Evolutionary conservation across 2,797 vertebrate genomes (phyloP).

Genomic region (Threskiornis aethiopicus): DNA sequence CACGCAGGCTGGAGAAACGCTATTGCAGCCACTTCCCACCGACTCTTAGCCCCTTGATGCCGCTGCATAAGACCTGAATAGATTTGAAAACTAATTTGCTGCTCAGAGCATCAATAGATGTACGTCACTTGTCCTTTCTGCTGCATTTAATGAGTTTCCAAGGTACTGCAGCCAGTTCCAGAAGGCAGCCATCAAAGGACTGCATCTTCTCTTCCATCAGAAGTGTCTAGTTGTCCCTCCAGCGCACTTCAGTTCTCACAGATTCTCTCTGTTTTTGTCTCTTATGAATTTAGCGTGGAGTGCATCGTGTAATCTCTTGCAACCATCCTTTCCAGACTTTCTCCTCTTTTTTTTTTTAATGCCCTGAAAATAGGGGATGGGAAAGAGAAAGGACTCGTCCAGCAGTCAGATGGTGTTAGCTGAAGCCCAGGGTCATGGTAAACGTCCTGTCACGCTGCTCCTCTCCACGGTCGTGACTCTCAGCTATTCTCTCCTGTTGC

Average conservation of each 20-base stretch:
- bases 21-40: accelerated
- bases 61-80: background rate
- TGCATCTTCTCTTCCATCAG: background rate
- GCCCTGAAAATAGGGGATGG: background rate
- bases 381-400: background rate
- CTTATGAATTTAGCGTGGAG: background rate
- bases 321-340: background rate
- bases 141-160: constrained; percentile 58
- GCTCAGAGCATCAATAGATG: constrained; percentile 32
- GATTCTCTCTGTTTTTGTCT: background rate
- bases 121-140: constrained; percentile 53
- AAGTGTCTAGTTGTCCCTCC: background rate
- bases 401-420: background rate
- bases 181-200: constrained; percentile 47
- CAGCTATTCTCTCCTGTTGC: background rate
- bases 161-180: constrained; percentile 40
- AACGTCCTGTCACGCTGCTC: background rate
- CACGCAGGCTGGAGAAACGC: accelerated
- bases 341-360: background rate
- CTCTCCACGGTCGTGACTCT: background rate
- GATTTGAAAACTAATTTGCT: constrained; percentile 65
- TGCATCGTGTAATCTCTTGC: background rate
- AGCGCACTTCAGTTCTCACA: background rate
- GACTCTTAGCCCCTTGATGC: background rate
- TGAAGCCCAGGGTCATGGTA: background rate